Evolutionary conservation across 2,888 invertebrate genomes (phyloP), one percentile per base, ranked within the genome.

Genomic region (Hoplodrina blanda): DNA sequence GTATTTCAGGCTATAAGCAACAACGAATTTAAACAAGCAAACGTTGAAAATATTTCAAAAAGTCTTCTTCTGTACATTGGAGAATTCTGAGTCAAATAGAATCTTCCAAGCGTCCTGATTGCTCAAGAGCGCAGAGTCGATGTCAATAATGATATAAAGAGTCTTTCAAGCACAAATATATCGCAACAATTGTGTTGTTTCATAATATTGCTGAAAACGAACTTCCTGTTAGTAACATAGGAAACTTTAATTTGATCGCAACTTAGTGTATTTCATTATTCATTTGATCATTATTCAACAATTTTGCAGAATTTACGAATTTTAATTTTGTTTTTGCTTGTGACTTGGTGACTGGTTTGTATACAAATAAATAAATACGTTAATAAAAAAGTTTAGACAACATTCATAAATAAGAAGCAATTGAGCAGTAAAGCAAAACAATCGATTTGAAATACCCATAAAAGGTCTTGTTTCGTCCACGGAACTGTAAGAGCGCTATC

Each of bases 401-500:
- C 13, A 17, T 60, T 25, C n/a, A 17, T 15, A 52, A 25, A 19
- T 41, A 61, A 20, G 19, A 44, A 44, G 6, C 37, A 2, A 33
- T 60, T 25, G 37, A 15, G 1, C 2, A 55, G 17, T 20, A n/a
- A 57, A 55, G 7, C 1, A n/a, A 57, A 55, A 5, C 1, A 55
- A 74, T 53, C 17, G 13, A 62, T 76, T 46, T 25, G 0, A 54
- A 54, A 54, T 59, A 74, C 11, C 44, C 37, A 62, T 60, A 76
- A 41, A 7, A 15, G 8, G 25, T 63, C n/a, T 62, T 25, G 25
- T 80, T 53, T 62, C 20, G 33, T 66, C 37, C 52, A 59, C 73
- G 78, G 66, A 56, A 50, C n/a, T 61, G 56, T 56, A 62, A 33
- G 61, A 72, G 65, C 63, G 37, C 52, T 54, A 74, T 66, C 77